These are phyloP conservation scores for Megaceryle alcyon DNA, from an alignment of 2,797 vertebrate genomes.

Conservation along the genomic window DNA sequence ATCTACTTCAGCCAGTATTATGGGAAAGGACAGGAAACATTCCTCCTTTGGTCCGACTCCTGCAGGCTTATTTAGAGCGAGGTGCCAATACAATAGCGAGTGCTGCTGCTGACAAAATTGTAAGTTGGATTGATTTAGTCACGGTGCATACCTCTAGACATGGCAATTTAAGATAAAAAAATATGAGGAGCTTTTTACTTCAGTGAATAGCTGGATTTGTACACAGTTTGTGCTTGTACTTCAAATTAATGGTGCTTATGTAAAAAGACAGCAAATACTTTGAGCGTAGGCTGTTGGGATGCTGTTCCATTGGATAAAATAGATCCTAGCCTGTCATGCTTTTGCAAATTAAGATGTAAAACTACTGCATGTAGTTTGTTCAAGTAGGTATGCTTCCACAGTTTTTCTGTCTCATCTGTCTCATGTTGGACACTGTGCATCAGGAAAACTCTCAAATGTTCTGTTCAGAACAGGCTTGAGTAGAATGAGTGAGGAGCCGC, in stretches of 20 bases:
- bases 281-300: not conserved
- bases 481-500: not conserved
- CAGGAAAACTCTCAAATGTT: not conserved
- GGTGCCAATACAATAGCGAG: constrained; percentile 88
- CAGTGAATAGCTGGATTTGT: not conserved
- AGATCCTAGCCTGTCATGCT: not conserved
- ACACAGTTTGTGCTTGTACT: not conserved
- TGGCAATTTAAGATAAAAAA: not conserved
- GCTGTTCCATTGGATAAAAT: not conserved
- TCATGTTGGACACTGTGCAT: not conserved
- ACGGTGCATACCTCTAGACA: not conserved
- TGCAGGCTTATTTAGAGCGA: constrained; percentile 94
- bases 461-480: not conserved
- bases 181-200: not conserved
- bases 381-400: not conserved
- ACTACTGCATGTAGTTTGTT: not conserved
- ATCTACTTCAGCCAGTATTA: constrained; percentile 93
- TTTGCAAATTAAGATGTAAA: not conserved
- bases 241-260: fast-evolving
- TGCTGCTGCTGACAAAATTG: constrained; percentile 93
- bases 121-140: constrained; percentile 74
- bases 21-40: constrained; percentile 98
- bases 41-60: constrained; percentile 94
- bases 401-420: not conserved
- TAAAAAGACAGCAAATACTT: not conserved